phyloP scores from a whole-genome alignment of 2,888 invertebrate species.

The Idaea dimidiata region DNA sequence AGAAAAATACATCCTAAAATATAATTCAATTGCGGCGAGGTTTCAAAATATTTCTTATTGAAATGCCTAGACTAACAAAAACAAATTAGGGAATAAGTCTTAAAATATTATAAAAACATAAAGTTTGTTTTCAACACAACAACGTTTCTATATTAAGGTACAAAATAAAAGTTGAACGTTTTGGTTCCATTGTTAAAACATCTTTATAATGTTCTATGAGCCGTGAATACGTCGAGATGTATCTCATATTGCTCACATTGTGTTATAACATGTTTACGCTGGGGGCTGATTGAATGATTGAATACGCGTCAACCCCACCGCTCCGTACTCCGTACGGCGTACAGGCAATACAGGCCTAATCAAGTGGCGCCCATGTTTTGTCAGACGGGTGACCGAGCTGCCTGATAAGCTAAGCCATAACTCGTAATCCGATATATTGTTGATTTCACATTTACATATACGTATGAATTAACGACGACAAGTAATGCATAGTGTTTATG shows the following conservation, averaged over 20 bases:
- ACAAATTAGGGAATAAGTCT: too few species aligned
- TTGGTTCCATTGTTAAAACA: not conserved
- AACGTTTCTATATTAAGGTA: not conserved
- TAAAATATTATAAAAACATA: not conserved
- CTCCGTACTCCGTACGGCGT: conserved; percentile 15
- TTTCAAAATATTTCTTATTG: too few species aligned
- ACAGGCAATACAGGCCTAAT: conserved; percentile 40
- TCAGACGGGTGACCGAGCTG: conserved; percentile 44
- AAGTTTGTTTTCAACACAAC: too few species aligned
- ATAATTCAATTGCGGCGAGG: too few species aligned
- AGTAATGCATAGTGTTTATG: too few species aligned
- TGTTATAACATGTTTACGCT: conserved; percentile 1
- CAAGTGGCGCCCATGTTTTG: conserved; percentile 59
- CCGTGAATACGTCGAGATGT: not conserved
- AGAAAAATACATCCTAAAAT: too few species aligned
- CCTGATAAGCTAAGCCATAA: conserved; percentile 43
- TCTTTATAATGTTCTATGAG: conserved; percentile 1
- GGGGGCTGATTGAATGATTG: conserved; percentile 45
- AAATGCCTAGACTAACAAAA: too few species aligned
- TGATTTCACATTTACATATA: conserved; percentile 3
- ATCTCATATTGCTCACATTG: conserved; percentile 3
- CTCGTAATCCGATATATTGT: conserved; percentile 20
- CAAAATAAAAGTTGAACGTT: not conserved
- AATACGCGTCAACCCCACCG: conserved; percentile 38
- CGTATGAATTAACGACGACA: not conserved